Percentiles rank a stretch among this genome's conserved stretches.
Conservation (phyloP, 2,888 invertebrate species). For the Synanthedon vespiformis region DNA sequence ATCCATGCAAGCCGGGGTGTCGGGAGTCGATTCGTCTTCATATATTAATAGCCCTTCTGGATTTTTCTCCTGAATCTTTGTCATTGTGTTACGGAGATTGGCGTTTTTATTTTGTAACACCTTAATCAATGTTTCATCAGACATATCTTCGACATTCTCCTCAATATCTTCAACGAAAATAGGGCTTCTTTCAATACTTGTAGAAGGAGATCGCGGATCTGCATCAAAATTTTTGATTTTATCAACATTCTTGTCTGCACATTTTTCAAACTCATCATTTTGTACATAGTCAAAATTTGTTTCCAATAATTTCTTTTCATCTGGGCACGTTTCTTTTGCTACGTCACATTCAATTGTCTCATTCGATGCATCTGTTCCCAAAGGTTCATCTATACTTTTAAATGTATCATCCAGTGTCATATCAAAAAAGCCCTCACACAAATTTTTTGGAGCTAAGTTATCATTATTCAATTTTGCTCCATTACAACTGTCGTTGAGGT, state of each 20-base stretch:
- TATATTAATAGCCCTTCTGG: constrained; percentile 68
- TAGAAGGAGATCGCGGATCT: constrained; percentile 62
- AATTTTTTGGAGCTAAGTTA: constrained; percentile 45
- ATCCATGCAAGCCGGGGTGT: constrained; percentile 17
- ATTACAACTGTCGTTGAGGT: constrained; percentile 20
- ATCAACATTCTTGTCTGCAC: constrained; percentile 22
- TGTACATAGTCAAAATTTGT: constrained; percentile 73
- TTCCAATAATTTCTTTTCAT: constrained; percentile 63
- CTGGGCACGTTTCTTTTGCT: constrained; percentile 25
- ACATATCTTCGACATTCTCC: constrained; percentile 58
- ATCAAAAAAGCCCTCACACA: constrained; percentile 46
- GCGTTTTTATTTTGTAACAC: constrained; percentile 48
- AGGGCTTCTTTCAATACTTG: constrained; percentile 61
- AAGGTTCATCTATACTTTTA: constrained; percentile 40
- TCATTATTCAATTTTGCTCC: constrained; percentile 29
- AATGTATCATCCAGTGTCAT: constrained; percentile 44
- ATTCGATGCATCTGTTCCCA: constrained; percentile 52
- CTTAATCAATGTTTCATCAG: constrained; percentile 57
- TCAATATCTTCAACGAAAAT: constrained; percentile 38
- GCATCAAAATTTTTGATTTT: constrained; percentile 37
- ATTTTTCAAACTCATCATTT: constrained; percentile 20
- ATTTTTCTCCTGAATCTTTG: constrained; percentile 33
- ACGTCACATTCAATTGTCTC: constrained; percentile 47
- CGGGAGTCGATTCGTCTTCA: constrained; percentile 56
- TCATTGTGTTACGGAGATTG: constrained; percentile 30